A percentile compares a stretch with the other conserved stretches of the same genome.
These are phyloP conservation scores for Trematocara macrostoma DNA, from an alignment of 2,113 vertebrate genomes.

Conservation along the genomic window DNA sequence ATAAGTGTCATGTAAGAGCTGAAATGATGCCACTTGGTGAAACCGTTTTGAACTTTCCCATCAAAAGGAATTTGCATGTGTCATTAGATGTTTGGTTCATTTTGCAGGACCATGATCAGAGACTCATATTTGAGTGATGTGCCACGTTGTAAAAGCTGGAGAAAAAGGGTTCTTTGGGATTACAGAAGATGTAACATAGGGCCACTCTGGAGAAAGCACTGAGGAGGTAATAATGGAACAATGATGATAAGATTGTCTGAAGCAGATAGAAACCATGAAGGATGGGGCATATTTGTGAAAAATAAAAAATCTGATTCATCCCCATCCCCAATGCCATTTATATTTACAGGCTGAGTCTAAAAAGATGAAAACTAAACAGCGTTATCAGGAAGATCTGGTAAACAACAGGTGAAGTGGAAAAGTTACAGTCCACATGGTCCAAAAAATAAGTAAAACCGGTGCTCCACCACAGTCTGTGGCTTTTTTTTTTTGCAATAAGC, in stretches of 20 bases:
- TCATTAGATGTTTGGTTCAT: not conserved
- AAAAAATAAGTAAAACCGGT: not conserved
- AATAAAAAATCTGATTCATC: not conserved
- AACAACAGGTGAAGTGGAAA: not conserved
- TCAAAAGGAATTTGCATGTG: not conserved
- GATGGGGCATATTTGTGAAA: not conserved
- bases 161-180: not conserved
- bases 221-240: not conserved
- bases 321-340: not conserved
- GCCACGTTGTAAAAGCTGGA: not conserved
- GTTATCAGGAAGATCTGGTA: not conserved
- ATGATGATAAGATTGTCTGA: slow-evolving; percentile 13
- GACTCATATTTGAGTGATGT: not conserved
- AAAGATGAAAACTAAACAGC: not conserved
- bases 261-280: slow-evolving; percentile 2
- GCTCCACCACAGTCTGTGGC: not conserved
- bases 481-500: not conserved
- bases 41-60: not conserved
- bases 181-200: not conserved
- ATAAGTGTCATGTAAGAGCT: not conserved
- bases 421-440: not conserved
- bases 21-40: not conserved
- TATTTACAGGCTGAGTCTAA: not conserved
- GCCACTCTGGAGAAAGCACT: not conserved
- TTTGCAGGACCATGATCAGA: not conserved